These are phyloP conservation scores for Peromyscus aztecus DNA, from an alignment of 2,797 vertebrate species.

Conservation along the genomic window DNA sequence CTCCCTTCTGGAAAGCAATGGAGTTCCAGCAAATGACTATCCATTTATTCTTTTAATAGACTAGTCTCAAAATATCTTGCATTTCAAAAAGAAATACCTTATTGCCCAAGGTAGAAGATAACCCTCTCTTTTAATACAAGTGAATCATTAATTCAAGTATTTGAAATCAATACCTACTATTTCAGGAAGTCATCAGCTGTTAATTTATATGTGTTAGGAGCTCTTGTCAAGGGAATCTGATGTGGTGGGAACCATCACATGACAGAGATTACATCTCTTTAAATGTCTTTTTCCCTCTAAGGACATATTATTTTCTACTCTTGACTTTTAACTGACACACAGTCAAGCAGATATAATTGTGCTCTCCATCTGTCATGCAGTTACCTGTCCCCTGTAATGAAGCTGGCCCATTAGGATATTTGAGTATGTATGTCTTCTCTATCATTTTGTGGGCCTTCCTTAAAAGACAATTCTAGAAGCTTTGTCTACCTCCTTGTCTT, in stretches of 20 bases:
- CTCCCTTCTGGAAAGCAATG: background rate
- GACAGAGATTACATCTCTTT: background rate
- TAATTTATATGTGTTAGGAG: background rate
- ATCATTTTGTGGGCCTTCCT: background rate
- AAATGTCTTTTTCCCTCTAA: background rate
- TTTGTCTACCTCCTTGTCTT: background rate
- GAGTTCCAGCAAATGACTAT: background rate
- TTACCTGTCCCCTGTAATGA: background rate
- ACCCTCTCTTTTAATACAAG: background rate
- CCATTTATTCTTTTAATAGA: slow-evolving; percentile 10
- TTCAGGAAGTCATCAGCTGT: background rate
- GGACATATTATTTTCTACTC: background rate
- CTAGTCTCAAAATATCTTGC: background rate
- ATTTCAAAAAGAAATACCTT: background rate
- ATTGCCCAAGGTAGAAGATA: background rate
- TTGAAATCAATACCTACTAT: background rate
- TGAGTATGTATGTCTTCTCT: background rate
- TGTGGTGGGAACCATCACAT: background rate
- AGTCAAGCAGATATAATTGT: background rate
- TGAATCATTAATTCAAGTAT: background rate
- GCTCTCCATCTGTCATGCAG: background rate
- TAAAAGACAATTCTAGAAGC: background rate
- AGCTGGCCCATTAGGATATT: background rate
- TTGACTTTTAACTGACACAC: background rate
- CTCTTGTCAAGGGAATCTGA: background rate